phyloP scores from a whole-genome alignment of 2,888 invertebrate species.

The Xylocampa areola region DNA sequence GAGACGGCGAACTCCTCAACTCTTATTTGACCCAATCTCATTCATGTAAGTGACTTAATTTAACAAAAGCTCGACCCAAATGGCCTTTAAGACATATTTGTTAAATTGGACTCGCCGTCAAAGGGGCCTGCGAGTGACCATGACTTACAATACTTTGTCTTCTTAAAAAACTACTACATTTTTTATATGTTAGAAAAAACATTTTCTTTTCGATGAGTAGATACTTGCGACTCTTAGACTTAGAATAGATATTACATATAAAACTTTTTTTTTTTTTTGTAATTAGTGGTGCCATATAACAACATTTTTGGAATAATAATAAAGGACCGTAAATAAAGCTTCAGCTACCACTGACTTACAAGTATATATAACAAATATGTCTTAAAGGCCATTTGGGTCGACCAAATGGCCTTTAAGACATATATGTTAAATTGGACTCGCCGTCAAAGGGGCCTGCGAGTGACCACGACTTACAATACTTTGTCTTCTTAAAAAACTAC shows the following conservation, averaged over 20 bases:
- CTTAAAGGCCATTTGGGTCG: no score
- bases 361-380: slow-evolving; percentile 1
- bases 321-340: neutral
- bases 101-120: neutral
- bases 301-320: no score
- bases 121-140: neutral
- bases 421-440: neutral
- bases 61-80: neutral
- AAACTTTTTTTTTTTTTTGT: no score
- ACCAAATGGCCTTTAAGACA: neutral
- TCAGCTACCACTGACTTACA: neutral
- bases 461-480: neutral
- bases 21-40: slow-evolving; percentile 1
- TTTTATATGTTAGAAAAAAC: neutral
- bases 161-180: neutral
- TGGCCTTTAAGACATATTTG: neutral
- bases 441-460: neutral
- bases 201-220: no score
- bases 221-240: no score
- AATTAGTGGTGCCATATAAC: no score
- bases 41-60: neutral
- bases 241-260: no score
- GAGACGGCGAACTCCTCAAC: neutral
- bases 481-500: no score
- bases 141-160: neutral